phyloP scores from a whole-genome alignment of 2,888 invertebrate genomes.

The Andrena fulva region DNA sequence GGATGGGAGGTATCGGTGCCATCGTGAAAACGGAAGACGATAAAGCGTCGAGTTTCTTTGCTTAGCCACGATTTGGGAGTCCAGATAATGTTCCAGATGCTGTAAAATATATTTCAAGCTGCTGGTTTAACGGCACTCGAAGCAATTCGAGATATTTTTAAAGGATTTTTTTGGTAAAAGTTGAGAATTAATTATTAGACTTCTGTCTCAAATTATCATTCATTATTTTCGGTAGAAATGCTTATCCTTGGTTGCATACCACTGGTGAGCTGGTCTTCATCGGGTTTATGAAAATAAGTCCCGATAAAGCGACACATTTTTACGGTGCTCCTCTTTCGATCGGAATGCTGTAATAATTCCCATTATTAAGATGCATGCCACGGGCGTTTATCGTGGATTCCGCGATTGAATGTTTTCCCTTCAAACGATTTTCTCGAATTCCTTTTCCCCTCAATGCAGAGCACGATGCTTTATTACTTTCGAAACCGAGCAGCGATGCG shows the following conservation, averaged over 20 bases:
- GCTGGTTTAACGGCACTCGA: no score
- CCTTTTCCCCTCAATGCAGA: neutral
- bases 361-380: slow-evolving; percentile 32
- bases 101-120: no score
- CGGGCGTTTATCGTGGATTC: slow-evolving; percentile 9
- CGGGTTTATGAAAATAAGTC: slow-evolving; percentile 21
- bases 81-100: neutral
- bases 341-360: slow-evolving; percentile 31
- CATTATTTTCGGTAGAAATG: neutral
- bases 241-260: slow-evolving; percentile 4
- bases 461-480: neutral
- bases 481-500: neutral
- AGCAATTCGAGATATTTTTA: no score
- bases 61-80: neutral
- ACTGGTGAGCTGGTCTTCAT: neutral
- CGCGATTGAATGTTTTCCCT: slow-evolving; percentile 31
- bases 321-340: neutral
- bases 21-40: neutral
- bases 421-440: slow-evolving; percentile 15
- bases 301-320: slow-evolving; percentile 13
- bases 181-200: neutral
- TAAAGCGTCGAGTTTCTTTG: neutral
- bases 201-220: neutral
- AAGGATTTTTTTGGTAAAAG: no score
- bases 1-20: neutral